Evolutionary conservation across 2,888 invertebrate genomes (phyloP).

Genomic region (Microchrysa polita): DNA sequence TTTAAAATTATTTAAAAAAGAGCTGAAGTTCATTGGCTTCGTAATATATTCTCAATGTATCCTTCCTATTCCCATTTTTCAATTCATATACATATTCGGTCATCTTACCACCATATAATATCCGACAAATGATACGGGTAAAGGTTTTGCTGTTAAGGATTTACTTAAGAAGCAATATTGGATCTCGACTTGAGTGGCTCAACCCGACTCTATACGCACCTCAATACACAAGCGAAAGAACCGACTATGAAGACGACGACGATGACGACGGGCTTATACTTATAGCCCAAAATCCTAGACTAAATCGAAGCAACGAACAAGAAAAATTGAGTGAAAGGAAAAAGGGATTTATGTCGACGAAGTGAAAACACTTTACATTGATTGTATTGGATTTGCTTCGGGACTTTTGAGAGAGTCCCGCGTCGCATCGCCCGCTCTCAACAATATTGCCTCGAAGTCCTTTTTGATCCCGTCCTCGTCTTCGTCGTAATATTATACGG

Average conservation of each 20-base stretch:
- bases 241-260: background rate
- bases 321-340: slow-evolving; percentile 13
- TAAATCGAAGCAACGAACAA: background rate
- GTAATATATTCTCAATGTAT: no score
- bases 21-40: no score
- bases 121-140: background rate
- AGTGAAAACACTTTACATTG: slow-evolving; percentile 42
- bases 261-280: no score
- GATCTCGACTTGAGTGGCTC: slow-evolving; percentile 23
- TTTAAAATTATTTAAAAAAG: no score
- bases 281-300: background rate
- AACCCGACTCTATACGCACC: background rate
- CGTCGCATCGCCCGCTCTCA: background rate
- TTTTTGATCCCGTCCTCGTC: background rate
- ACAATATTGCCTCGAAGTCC: background rate
- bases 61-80: no score
- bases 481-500: background rate
- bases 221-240: background rate
- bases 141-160: slow-evolving; percentile 29
- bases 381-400: slow-evolving; percentile 39
- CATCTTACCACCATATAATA: background rate
- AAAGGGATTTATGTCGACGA: slow-evolving; percentile 33
- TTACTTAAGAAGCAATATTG: slow-evolving; percentile 38
- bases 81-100: no score
- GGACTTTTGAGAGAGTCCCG: background rate